Evolutionary conservation across 2,888 invertebrate species (phyloP).

Genomic region (Kuschelorhynchus macadamiae): DNA sequence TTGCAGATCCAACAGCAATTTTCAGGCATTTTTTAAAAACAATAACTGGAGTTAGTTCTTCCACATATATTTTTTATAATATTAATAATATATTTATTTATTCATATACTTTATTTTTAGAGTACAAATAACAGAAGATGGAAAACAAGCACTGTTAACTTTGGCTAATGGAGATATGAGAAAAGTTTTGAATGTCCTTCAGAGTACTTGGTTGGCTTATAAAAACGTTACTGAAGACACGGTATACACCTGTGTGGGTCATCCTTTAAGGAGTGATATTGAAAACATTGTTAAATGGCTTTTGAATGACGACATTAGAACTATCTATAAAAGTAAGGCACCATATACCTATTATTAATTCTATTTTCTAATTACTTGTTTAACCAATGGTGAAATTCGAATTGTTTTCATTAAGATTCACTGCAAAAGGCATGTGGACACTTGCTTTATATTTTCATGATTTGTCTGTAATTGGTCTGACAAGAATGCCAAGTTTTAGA

Average conservation of each 20-base stretch:
- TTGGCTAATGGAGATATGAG: slow-evolving; percentile 98
- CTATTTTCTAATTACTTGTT: neutral
- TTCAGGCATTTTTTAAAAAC: too few relatives aligned
- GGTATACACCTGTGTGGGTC: slow-evolving; percentile 97
- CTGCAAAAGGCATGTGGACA: too few relatives aligned
- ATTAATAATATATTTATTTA: too few relatives aligned
- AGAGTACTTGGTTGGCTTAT: slow-evolving; percentile 96
- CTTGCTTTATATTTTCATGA: too few relatives aligned
- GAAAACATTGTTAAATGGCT: slow-evolving; percentile 90
- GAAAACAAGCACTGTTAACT: slow-evolving; percentile 88
- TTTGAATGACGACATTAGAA: slow-evolving; percentile 81
- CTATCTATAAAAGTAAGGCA: slow-evolving; percentile 81
- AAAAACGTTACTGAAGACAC: slow-evolving; percentile 89
- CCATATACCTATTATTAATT: neutral
- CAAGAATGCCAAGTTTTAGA: too few relatives aligned
- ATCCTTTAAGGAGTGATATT: slow-evolving; percentile 92
- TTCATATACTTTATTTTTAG: too few relatives aligned
- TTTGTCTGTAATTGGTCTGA: too few relatives aligned
- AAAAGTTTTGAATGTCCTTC: slow-evolving; percentile 95
- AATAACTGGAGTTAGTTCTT: too few relatives aligned
- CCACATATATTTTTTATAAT: too few relatives aligned
- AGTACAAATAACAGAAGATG: slow-evolving; percentile 83
- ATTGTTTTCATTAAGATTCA: slow-evolving; percentile 34
- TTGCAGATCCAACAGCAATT: too few relatives aligned
- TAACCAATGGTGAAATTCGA: too few relatives aligned